A percentile compares a stretch with the other conserved stretches of the same genome.
These are phyloP conservation scores for Cathartes aura DNA, from an alignment of 2,113 vertebrate species.

Conservation along the genomic window DNA sequence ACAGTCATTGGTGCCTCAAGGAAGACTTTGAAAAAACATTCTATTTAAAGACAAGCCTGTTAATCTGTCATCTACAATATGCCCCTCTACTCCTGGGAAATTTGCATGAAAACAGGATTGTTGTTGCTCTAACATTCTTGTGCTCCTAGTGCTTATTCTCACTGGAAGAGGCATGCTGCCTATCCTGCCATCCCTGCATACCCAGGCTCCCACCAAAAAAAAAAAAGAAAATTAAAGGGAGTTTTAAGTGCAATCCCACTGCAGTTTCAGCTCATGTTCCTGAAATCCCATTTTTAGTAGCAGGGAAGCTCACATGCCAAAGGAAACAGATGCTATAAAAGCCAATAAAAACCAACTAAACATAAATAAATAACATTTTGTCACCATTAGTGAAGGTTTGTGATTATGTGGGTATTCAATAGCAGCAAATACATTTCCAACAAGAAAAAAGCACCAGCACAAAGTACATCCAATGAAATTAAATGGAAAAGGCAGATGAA, in stretches of 20 bases:
- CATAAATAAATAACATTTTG: conserved; percentile 71
- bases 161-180: not conserved
- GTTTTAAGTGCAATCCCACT: not conserved
- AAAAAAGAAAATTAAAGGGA: not conserved
- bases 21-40: conserved; percentile 59
- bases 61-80: conserved; percentile 67
- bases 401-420: conserved; percentile 31
- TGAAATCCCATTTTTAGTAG: conserved; percentile 25
- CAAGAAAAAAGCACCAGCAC: not conserved
- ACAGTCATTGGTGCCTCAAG: conserved; percentile 46
- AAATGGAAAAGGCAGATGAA: not conserved
- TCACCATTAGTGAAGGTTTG: conserved; percentile 59
- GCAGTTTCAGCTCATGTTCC: conserved; percentile 14
- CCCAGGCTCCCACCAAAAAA: not conserved
- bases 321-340: conserved; percentile 69
- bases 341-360: conserved; percentile 63
- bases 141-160: conserved; percentile 42
- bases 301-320: conserved; percentile 50
- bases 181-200: not conserved
- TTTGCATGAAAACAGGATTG: conserved; percentile 64
- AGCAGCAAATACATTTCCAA: conserved; percentile 4
- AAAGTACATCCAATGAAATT: not conserved
- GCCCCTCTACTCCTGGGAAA: conserved; percentile 64
- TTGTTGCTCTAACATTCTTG: conserved; percentile 65
- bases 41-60: conserved; percentile 66